These are phyloP conservation scores for Lepus oiostolus DNA, from an alignment of 2,797 vertebrate species.

Conservation along the genomic window DNA sequence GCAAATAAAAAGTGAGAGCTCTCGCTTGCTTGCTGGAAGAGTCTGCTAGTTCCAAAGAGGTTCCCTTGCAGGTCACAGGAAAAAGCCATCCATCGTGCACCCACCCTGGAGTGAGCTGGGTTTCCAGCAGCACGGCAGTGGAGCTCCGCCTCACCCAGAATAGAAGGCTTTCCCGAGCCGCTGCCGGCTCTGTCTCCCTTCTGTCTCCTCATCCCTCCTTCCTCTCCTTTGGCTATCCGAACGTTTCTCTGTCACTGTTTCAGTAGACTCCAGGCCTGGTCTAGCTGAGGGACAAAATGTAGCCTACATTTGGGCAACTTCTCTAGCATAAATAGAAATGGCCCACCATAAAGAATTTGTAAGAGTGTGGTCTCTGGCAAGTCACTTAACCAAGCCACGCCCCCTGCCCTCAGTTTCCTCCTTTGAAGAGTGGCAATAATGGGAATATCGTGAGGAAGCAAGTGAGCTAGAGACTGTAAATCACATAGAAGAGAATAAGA, in stretches of 20 bases:
- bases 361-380: not conserved
- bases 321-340: not conserved
- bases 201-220: too few species aligned
- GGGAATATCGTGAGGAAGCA: not conserved
- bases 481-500: not conserved
- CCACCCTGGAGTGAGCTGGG: too few species aligned
- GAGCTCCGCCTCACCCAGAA: not conserved
- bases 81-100: not conserved
- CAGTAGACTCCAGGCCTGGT: not conserved
- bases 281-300: not conserved
- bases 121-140: too few species aligned
- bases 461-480: not conserved
- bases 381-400: not conserved
- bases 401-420: not conserved
- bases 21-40: not conserved
- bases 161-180: not conserved
- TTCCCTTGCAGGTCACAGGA: not conserved
- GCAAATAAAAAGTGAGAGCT: not conserved
- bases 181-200: not conserved
- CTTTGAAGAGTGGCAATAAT: not conserved
- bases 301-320: not conserved
- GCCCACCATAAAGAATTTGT: not conserved
- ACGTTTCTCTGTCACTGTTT: not conserved
- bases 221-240: not conserved
- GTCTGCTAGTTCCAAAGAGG: not conserved